Percentiles rank a stretch among this genome's conserved stretches.
These are phyloP conservation scores for Rhagoletis pomonella DNA, from an alignment of 1,140 invertebrate species.

Conservation along the genomic window DNA sequence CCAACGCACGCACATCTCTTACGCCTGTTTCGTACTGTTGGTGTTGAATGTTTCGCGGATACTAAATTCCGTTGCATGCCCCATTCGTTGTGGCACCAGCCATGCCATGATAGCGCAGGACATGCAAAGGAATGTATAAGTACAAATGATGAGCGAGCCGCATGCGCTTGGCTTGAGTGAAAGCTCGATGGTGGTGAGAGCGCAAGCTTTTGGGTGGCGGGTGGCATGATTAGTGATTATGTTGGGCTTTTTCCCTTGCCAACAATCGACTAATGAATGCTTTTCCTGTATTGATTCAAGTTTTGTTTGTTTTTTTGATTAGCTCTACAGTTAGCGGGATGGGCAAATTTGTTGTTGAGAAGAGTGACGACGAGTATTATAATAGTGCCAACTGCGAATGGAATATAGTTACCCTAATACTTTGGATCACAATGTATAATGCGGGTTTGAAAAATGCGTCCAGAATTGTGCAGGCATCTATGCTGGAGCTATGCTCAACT, in stretches of 20 bases:
- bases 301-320: neutral
- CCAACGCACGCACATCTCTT: neutral
- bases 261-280: constrained; percentile 20
- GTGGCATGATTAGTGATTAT: neutral
- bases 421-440: too few relatives aligned
- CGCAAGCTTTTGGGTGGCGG: neutral
- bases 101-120: constrained; percentile 50
- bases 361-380: too few relatives aligned
- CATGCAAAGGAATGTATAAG: constrained; percentile 53
- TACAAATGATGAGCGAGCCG: neutral
- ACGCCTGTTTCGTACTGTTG: constrained; percentile 9
- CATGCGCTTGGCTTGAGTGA: constrained; percentile 48
- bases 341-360: too few relatives aligned
- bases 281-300: constrained; percentile 11
- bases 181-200: neutral
- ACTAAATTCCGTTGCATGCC: constrained; percentile 45
- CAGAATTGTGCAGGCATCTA: too few relatives aligned
- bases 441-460: too few relatives aligned
- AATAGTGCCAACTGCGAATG: too few relatives aligned
- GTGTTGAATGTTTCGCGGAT: constrained; percentile 46
- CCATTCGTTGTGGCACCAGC: constrained; percentile 26
- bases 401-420: too few relatives aligned
- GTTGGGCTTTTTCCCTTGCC: neutral
- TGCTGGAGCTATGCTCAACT: too few relatives aligned
- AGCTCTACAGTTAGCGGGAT: neutral